Evolutionary conservation across 2,888 invertebrate species (phyloP).

Genomic region (Helleia helle): DNA sequence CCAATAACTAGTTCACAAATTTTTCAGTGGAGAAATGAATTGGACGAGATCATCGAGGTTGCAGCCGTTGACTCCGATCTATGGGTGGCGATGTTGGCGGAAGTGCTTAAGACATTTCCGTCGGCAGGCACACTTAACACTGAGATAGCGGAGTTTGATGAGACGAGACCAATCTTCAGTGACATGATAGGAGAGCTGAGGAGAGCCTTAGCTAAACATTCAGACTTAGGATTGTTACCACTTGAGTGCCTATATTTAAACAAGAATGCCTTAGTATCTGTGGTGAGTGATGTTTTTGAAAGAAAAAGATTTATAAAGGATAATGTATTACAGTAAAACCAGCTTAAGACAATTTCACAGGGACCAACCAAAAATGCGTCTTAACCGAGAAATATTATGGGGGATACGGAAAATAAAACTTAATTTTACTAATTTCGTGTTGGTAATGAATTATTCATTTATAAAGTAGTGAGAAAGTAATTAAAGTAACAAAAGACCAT

Average conservation of each 20-base stretch:
- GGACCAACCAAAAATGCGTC: too few relatives aligned
- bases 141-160: conserved; percentile 90
- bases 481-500: too few relatives aligned
- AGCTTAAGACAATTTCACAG: too few relatives aligned
- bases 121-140: conserved; percentile 91
- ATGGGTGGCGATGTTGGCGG: conserved; percentile 98
- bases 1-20: background rate
- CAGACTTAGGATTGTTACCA: conserved; percentile 90
- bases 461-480: too few relatives aligned
- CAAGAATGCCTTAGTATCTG: conserved; percentile 90
- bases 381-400: too few relatives aligned
- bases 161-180: conserved; percentile 90
- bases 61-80: conserved; percentile 94
- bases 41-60: conserved; percentile 95
- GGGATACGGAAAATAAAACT: too few relatives aligned
- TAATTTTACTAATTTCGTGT: too few relatives aligned
- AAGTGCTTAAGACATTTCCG: conserved; percentile 95
- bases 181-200: conserved; percentile 90
- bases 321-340: too few relatives aligned
- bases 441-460: too few relatives aligned
- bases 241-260: conserved; percentile 97
- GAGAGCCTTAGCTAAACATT: conserved; percentile 87
- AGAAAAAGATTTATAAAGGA: too few relatives aligned
- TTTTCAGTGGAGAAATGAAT: conserved; percentile 92
- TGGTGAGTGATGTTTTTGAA: too few relatives aligned